phyloP scores from a whole-genome alignment of 2,797 vertebrate genomes.

The Lepilemur septentrionalis region DNA sequence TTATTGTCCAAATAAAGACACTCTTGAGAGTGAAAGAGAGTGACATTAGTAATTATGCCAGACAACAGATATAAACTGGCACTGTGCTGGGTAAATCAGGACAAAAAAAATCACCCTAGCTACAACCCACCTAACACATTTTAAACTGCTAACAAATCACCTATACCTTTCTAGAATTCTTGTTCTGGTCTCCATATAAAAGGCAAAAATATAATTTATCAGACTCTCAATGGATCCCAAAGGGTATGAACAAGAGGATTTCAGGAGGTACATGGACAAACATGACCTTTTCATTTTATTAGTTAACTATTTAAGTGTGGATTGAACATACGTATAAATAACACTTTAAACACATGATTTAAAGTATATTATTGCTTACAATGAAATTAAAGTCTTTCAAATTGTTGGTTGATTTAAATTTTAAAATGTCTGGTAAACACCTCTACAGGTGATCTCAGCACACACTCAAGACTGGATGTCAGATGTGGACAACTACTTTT shows the following conservation, averaged over 20 bases:
- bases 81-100: background rate
- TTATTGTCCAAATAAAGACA: background rate
- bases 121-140: background rate
- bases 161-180: background rate
- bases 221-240: background rate
- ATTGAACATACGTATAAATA: background rate
- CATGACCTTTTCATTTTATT: background rate
- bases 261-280: background rate
- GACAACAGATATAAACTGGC: background rate
- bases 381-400: background rate
- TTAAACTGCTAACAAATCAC: background rate
- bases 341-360: background rate
- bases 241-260: background rate
- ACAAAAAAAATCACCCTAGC: background rate
- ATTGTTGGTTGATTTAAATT: background rate
- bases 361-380: background rate
- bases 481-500: background rate
- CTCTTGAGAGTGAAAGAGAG: background rate
- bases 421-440: background rate
- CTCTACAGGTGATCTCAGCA: background rate
- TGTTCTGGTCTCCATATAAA: background rate
- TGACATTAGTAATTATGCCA: background rate
- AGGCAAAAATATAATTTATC: background rate
- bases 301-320: background rate
- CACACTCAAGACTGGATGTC: background rate